These are phyloP conservation scores for Nebria ingens DNA, from an alignment of 1,140 invertebrate species.

Conservation along the genomic window DNA sequence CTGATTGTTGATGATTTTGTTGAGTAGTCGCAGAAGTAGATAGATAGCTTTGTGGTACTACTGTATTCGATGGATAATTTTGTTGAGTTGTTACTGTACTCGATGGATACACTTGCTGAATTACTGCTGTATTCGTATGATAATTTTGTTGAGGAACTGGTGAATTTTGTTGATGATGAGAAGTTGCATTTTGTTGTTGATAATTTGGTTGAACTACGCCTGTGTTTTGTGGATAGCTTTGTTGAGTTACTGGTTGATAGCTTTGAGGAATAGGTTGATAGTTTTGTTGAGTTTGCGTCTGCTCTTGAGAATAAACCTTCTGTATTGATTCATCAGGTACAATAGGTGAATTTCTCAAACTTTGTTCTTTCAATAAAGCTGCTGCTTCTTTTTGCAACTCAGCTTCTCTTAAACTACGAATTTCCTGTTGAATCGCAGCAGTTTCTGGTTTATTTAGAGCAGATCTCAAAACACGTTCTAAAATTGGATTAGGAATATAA, in stretches of 20 bases:
- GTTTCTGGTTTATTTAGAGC: slow-evolving; percentile 64
- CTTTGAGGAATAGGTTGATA: not conserved
- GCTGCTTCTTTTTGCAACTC: slow-evolving; percentile 34
- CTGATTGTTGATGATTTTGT: too few species aligned
- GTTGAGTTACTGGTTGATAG: not conserved
- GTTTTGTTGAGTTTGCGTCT: not conserved
- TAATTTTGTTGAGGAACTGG: not conserved
- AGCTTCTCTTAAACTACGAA: slow-evolving; percentile 37
- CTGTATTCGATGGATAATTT: not conserved
- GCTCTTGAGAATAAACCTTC: not conserved
- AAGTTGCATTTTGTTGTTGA: not conserved
- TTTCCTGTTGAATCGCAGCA: slow-evolving; percentile 41
- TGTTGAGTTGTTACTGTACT: not conserved
- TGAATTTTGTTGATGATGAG: not conserved
- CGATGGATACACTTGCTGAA: not conserved
- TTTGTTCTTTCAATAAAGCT: slow-evolving; percentile 21
- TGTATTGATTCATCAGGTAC: not conserved
- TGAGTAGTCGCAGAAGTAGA: too few species aligned
- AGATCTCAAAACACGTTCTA: slow-evolving; percentile 73
- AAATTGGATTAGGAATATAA: slow-evolving; percentile 82
- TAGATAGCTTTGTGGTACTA: too few species aligned
- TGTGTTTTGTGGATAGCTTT: not conserved
- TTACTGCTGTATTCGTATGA: not conserved
- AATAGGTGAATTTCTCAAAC: not conserved
- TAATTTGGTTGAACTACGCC: not conserved